Percentiles rank a stretch among this genome's conserved stretches.
These are phyloP conservation scores for Larimichthys crocea DNA, from an alignment of 2,113 vertebrate genomes.

Conservation along the genomic window DNA sequence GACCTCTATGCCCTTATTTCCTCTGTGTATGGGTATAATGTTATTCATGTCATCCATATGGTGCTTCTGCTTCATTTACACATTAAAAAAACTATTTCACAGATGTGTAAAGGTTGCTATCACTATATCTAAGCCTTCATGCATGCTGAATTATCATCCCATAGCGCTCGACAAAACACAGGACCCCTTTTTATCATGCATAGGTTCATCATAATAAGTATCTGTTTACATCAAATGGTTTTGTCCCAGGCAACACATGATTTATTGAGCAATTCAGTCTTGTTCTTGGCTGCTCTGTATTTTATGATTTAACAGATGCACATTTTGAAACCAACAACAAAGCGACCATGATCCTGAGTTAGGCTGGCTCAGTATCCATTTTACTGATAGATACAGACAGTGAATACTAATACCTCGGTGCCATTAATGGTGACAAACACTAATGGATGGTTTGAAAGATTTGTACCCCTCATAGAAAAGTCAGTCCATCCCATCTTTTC, in stretches of 20 bases:
- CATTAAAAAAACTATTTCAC: background rate
- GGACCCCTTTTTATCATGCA: background rate
- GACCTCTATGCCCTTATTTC: conserved; percentile 9
- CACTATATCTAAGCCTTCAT: background rate
- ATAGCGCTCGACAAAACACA: background rate
- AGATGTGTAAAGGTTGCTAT: background rate
- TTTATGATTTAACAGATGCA: conserved; percentile 40
- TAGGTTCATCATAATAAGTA: conserved; percentile 11
- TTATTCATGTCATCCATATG: conserved; percentile 12
- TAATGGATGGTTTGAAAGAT: conserved; percentile 19
- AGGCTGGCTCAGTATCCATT: conserved; percentile 12
- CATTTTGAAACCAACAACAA: conserved; percentile 39
- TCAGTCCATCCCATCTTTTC: background rate
- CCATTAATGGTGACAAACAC: conserved; percentile 14
- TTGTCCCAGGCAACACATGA: conserved; percentile 5
- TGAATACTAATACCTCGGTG: conserved; percentile 10
- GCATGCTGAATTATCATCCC: background rate
- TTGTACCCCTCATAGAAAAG: background rate
- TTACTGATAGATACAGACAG: conserved; percentile 21
- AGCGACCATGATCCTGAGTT: conserved; percentile 29
- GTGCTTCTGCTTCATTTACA: conserved; percentile 8
- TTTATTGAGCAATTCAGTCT: conserved; percentile 1
- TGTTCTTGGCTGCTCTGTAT: conserved; percentile 22
- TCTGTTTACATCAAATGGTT: conserved; percentile 23
- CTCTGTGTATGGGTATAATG: background rate